Evolutionary conservation across 30 jellyfish, hydroid and myxozoan genomes (phyloP).

Genomic region (Phacellophora camtschatica): DNA sequence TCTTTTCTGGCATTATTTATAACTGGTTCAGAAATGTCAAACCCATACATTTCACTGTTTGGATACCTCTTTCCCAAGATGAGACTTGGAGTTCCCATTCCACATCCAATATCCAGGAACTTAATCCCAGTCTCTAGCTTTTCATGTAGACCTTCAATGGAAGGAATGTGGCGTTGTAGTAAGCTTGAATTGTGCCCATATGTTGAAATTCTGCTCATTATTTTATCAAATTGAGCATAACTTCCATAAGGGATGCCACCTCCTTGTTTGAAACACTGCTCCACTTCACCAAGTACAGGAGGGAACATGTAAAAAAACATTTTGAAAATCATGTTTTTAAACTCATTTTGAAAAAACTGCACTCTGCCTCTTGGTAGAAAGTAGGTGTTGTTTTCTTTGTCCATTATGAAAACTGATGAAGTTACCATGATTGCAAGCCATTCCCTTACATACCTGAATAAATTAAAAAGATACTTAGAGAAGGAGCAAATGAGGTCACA

Average conservation of each 20-base stretch:
- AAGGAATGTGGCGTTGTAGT: constrained; percentile 10
- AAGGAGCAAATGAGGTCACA: no score
- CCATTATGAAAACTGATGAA: not conserved
- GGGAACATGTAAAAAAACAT: constrained; percentile 9
- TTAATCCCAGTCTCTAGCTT: constrained; percentile 35
- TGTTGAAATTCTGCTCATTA: constrained; percentile 29
- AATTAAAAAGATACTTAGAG: not conserved
- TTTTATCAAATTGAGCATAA: constrained; percentile 20
- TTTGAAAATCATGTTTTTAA: not conserved
- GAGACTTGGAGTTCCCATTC: constrained; percentile 34
- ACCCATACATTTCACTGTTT: constrained; percentile 53
- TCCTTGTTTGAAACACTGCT: constrained; percentile 37
- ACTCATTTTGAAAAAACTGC: not conserved
- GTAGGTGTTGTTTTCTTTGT: constrained; percentile 29
- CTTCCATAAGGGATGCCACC: constrained; percentile 55
- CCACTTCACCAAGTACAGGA: not conserved
- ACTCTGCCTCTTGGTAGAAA: constrained; percentile 16
- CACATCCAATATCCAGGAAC: constrained; percentile 55
- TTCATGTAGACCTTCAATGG: constrained; percentile 27
- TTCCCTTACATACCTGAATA: constrained; percentile 62
- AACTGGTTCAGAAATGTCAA: constrained; percentile 42
- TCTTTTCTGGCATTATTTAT: not conserved
- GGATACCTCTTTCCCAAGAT: constrained; percentile 29
- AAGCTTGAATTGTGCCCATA: constrained; percentile 8
- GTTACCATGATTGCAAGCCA: constrained; percentile 60